A percentile compares a stretch with the other conserved stretches of the same genome.
phyloP scores from a whole-genome alignment of 2,888 invertebrate genomes.

The Hedya salicella region DNA sequence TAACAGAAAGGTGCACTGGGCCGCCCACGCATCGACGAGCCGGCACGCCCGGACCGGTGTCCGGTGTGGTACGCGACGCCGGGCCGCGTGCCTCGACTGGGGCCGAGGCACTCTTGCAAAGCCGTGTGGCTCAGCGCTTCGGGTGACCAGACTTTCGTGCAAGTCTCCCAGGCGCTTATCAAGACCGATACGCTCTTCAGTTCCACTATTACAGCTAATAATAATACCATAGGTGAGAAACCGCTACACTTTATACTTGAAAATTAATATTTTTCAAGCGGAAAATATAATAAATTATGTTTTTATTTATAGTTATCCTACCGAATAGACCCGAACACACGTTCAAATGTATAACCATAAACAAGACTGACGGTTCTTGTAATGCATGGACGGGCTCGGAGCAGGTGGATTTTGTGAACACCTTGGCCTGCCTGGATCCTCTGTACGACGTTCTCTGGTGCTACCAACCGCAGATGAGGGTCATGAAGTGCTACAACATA shows the following conservation, averaged over 20 bases:
- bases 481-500: constrained; percentile 92
- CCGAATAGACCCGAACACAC: constrained; percentile 92
- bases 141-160: constrained; percentile 98
- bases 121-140: constrained; percentile 98
- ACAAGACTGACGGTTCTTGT: constrained; percentile 94
- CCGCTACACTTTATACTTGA: not conserved
- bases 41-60: constrained; percentile 71
- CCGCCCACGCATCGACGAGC: constrained; percentile 75
- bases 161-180: constrained; percentile 96
- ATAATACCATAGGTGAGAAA: constrained; percentile 89
- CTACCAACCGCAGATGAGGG: constrained; percentile 87
- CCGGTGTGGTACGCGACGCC: constrained; percentile 90
- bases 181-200: constrained; percentile 95
- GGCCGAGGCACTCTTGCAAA: constrained; percentile 93
- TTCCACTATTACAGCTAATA: constrained; percentile 95
- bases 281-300: not conserved
- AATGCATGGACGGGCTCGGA: constrained; percentile 92
- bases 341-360: constrained; percentile 95
- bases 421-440: constrained; percentile 94
- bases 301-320: constrained; percentile 87
- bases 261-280: not conserved
- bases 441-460: constrained; percentile 97
- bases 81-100: constrained; percentile 91
- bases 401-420: constrained; percentile 93
- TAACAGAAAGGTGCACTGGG: constrained; percentile 85